These are phyloP conservation scores for Micrasema minimum DNA, from an alignment of 1,140 invertebrate species.

Conservation along the genomic window DNA sequence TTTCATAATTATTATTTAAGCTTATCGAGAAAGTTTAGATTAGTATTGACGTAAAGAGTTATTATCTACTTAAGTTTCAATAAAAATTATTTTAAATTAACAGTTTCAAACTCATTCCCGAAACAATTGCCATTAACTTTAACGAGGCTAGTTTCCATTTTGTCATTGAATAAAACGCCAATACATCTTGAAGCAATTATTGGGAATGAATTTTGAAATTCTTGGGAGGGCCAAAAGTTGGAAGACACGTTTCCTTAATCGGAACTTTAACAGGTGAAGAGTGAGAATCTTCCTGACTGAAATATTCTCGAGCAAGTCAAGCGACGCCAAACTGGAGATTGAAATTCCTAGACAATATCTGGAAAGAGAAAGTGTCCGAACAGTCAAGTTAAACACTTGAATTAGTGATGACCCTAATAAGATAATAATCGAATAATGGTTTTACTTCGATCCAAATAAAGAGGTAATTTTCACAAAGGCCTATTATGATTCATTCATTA, in stretches of 20 bases:
- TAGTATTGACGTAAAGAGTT: neutral
- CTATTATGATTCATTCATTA: too few species aligned
- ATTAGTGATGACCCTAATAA: too few species aligned
- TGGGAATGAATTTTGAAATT: neutral
- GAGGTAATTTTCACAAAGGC: too few species aligned
- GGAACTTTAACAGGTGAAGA: constrained; percentile 19
- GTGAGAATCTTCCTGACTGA: neutral
- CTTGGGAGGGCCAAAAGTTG: constrained; percentile 6
- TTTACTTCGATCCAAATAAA: too few species aligned
- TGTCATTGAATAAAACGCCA: neutral
- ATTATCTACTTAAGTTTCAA: neutral
- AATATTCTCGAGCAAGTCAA: constrained; percentile 20
- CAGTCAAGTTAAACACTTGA: constrained; percentile 10
- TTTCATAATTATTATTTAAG: neutral
- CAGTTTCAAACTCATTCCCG: too few species aligned
- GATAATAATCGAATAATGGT: too few species aligned
- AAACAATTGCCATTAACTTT: neutral
- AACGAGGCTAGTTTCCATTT: neutral
- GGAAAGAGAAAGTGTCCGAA: constrained; percentile 30
- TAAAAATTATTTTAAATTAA: too few species aligned
- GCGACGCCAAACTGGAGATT: constrained; percentile 6
- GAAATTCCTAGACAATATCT: constrained; percentile 28
- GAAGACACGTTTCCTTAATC: neutral
- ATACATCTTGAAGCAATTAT: constrained; percentile 14
- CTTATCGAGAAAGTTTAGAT: neutral